Conservation (phyloP, 35 echinoderm and acorn worm species). For the Lytechinus pictus region DNA sequence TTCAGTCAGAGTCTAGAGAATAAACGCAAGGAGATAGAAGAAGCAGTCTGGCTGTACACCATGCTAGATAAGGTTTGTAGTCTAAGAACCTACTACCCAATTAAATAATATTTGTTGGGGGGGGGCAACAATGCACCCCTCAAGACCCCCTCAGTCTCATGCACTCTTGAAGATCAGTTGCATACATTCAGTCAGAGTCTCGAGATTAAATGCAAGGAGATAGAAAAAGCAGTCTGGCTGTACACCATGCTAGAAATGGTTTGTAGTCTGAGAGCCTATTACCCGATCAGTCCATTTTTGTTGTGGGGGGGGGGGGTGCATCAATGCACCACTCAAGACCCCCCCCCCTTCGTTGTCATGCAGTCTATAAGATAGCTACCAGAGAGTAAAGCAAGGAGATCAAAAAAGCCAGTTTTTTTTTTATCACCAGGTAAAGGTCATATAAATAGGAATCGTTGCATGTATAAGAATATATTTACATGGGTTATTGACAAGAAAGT, state of each 20-base stretch:
- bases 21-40: conserved; percentile 71
- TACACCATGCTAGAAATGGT: conserved; percentile 78
- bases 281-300: too few species aligned
- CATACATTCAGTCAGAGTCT: conserved; percentile 59
- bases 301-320: background rate
- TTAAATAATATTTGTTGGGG: background rate
- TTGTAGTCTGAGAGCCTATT: background rate
- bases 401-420: conserved; percentile 50
- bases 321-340: background rate
- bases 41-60: conserved; percentile 66
- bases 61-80: conserved; percentile 77
- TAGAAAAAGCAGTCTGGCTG: conserved; percentile 68
- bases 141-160: background rate
- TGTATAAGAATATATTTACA: background rate
- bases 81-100: background rate
- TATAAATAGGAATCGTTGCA: background rate
- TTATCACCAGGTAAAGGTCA: background rate
- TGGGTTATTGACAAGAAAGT: too few species aligned
- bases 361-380: too few species aligned
- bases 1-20: conserved; percentile 72
- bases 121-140: background rate
- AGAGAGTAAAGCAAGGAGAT: conserved; percentile 72
- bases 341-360: background rate
- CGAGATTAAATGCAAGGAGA: conserved; percentile 65
- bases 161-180: conserved; percentile 59